phyloP scores from a whole-genome alignment of 2,888 invertebrate genomes.

The Andrena flavipes region DNA sequence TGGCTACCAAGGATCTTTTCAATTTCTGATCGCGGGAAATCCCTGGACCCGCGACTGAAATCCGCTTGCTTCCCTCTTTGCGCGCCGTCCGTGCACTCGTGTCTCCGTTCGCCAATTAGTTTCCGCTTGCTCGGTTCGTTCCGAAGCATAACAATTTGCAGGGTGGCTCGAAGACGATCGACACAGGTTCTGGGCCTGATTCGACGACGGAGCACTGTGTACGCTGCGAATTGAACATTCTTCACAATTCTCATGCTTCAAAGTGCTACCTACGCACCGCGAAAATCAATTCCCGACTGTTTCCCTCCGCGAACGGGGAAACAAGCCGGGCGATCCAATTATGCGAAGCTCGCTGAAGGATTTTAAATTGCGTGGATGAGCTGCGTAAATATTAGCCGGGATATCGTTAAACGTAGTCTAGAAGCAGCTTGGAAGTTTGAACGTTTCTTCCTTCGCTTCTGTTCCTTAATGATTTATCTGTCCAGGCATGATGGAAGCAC shows the following conservation, averaged over 20 bases:
- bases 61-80: neutral
- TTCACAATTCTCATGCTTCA: neutral
- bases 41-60: neutral
- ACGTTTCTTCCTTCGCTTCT: neutral
- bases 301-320: conserved; percentile 33
- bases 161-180: too few species aligned
- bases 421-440: conserved; percentile 21
- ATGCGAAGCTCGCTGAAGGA: conserved; percentile 18
- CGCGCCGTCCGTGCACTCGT: neutral
- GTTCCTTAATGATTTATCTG: too few species aligned
- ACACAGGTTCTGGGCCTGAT: too few species aligned
- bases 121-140: neutral
- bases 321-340: conserved; percentile 34
- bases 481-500: too few species aligned
- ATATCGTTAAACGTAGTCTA: conserved; percentile 14
- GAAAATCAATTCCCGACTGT: conserved; percentile 31
- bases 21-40: neutral
- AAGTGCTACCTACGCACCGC: neutral
- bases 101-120: neutral
- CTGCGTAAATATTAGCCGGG: conserved; percentile 38
- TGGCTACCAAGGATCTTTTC: conserved; percentile 1
- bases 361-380: conserved; percentile 38
- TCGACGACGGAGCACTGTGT: neutral
- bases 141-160: neutral
- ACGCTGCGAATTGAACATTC: neutral